Evolutionary conservation across 2,888 invertebrate genomes (phyloP).

Genomic region (Therioaphis trifolii): DNA sequence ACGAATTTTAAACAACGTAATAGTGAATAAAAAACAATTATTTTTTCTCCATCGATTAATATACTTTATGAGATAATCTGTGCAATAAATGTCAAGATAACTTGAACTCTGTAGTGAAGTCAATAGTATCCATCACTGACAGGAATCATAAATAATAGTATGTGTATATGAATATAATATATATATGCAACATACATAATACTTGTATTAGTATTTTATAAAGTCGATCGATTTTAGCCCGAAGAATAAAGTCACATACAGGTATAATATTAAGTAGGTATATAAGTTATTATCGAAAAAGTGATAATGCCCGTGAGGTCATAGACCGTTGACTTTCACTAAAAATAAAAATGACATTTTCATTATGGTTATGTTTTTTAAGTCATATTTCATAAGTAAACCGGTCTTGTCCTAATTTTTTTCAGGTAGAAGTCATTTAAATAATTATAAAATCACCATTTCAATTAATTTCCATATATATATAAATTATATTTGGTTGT

Average conservation of each 20-base stretch:
- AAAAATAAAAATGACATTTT: no score
- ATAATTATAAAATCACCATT: slow-evolving; percentile 29
- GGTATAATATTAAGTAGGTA: not conserved
- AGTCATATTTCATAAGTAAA: no score
- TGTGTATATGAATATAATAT: no score
- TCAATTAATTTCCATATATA: not conserved
- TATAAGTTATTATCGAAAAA: not conserved
- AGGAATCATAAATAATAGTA: no score
- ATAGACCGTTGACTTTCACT: not conserved
- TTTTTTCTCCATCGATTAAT: no score
- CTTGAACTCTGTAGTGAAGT: no score
- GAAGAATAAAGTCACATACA: not conserved
- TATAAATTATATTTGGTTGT: slow-evolving; percentile 21
- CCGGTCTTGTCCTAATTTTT: slow-evolving; percentile 15
- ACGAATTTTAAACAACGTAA: no score
- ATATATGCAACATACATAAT: not conserved
- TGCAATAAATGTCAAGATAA: no score
- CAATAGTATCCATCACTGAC: no score
- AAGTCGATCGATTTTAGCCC: not conserved
- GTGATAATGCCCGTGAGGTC: not conserved
- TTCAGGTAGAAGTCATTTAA: slow-evolving; percentile 1
- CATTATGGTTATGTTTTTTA: no score
- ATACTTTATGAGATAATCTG: no score
- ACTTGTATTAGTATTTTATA: not conserved
- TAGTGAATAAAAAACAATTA: no score